A percentile compares a stretch with the other conserved stretches of the same genome.
phyloP scores from a whole-genome alignment of 2,888 invertebrate genomes.

The Sphaerophoria rueppellii region DNA sequence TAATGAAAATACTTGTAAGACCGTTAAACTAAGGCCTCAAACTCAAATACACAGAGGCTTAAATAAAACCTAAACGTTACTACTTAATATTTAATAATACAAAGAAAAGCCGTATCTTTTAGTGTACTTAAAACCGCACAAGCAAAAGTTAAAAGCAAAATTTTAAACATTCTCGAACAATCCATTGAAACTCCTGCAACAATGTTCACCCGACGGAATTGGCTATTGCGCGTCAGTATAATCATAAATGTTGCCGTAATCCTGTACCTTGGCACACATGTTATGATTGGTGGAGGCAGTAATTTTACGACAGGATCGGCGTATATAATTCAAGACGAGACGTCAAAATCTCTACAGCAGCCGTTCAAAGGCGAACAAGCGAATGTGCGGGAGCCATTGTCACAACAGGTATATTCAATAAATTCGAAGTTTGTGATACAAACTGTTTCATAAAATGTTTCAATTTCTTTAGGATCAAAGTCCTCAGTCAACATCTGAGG shows the following conservation, averaged over 20 bases:
- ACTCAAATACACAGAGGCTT: slow-evolving; percentile 15
- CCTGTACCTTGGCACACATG: slow-evolving; percentile 88
- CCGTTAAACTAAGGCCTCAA: slow-evolving; percentile 1
- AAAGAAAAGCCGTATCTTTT: slow-evolving; percentile 13
- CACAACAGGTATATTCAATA: slow-evolving; percentile 71
- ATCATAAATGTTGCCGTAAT: slow-evolving; percentile 88
- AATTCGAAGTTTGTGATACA: not conserved
- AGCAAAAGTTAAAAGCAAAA: not conserved
- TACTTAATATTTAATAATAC: not conserved
- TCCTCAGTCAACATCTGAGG: slow-evolving; percentile 74
- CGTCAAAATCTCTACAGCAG: slow-evolving; percentile 73
- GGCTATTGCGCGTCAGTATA: slow-evolving; percentile 89
- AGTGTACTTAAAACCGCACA: slow-evolving; percentile 44
- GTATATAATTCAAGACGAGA: slow-evolving; percentile 79
- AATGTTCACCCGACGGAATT: slow-evolving; percentile 86
- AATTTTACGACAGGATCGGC: slow-evolving; percentile 79
- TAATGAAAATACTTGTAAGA: not conserved
- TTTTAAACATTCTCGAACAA: slow-evolving; percentile 24
- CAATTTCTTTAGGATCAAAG: slow-evolving; percentile 72
- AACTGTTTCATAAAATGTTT: not conserved
- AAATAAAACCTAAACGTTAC: not conserved
- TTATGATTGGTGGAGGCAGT: slow-evolving; percentile 82
- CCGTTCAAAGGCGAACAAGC: slow-evolving; percentile 75
- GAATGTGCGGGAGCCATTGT: slow-evolving; percentile 75
- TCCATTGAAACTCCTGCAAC: slow-evolving; percentile 65